A percentile compares a stretch with the other conserved stretches of the same genome.
phyloP scores from a whole-genome alignment of 2,113 vertebrate species.

The Anseranas semipalmata region DNA sequence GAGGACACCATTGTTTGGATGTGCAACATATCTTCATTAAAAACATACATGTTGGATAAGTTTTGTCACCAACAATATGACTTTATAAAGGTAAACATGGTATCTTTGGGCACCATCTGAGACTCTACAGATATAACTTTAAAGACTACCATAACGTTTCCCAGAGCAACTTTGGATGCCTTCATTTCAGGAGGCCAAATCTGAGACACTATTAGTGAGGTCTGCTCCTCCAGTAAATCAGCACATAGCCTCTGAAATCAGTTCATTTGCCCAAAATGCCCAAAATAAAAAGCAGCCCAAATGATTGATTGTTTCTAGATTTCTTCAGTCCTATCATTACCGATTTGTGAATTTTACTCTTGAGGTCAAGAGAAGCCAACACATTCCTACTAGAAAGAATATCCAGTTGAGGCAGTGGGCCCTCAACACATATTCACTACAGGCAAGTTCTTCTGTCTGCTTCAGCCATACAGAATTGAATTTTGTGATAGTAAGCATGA shows the following conservation, averaged over 20 bases:
- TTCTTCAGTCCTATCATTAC: not conserved
- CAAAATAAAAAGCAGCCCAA: not conserved
- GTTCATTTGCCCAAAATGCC: not conserved
- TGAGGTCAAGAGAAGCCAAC: not conserved
- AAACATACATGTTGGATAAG: not conserved
- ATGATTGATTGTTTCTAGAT: not conserved
- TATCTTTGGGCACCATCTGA: not conserved
- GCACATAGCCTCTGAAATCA: not conserved
- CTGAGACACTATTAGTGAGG: not conserved
- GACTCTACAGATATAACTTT: not conserved
- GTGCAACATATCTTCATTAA: not conserved
- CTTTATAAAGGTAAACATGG: not conserved
- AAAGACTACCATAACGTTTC: not conserved
- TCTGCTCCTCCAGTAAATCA: not conserved
- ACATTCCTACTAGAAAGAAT: not conserved
- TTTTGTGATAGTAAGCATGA: not conserved
- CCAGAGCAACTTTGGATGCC: not conserved
- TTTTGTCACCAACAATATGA: not conserved
- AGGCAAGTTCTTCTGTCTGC: not conserved
- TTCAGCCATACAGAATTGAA: not conserved
- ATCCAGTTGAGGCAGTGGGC: not conserved
- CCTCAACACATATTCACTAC: not conserved
- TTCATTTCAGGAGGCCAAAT: not conserved
- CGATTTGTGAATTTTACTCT: not conserved
- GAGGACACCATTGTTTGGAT: not conserved